A percentile compares a stretch with the other conserved stretches of the same genome.
Conservation (phyloP, 2,797 vertebrate genomes). For the Notolabrus celidotus region DNA sequence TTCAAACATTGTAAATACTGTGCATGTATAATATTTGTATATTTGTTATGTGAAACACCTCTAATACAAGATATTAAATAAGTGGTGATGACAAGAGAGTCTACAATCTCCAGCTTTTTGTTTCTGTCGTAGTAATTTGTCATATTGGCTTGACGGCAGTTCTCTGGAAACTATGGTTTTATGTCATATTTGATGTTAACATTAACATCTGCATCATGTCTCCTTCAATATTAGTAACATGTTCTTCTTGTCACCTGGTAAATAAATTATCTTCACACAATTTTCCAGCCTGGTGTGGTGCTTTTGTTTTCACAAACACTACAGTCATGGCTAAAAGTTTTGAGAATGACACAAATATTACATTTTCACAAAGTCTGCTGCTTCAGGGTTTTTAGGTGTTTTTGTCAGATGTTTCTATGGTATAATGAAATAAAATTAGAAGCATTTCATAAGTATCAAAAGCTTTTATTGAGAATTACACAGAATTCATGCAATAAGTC, state of each 20-base stretch:
- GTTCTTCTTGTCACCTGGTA: constrained; percentile 15
- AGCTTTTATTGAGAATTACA: too few relatives aligned
- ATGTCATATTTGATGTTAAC: constrained; percentile 11
- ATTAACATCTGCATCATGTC: constrained; percentile 21
- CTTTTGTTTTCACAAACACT: not conserved
- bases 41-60: constrained; percentile 41
- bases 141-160: not conserved
- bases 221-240: constrained; percentile 6
- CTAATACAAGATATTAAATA: constrained; percentile 13
- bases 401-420: too few relatives aligned
- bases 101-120: not conserved
- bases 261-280: constrained; percentile 56
- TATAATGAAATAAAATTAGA: too few relatives aligned
- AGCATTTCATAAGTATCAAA: too few relatives aligned
- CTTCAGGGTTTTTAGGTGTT: too few relatives aligned
- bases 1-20: constrained; percentile 38
- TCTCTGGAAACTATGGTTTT: constrained; percentile 8
- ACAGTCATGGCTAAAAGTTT: too few relatives aligned
- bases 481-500: too few relatives aligned
- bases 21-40: constrained; percentile 55
- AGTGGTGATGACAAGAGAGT: constrained; percentile 9
- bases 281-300: not conserved
- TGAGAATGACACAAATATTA: too few relatives aligned
- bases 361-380: too few relatives aligned
- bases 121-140: constrained; percentile 11